Base-by-base conservation (phyloP, 2,797 vertebrate genomes). In the Vireo griseus region DNA sequence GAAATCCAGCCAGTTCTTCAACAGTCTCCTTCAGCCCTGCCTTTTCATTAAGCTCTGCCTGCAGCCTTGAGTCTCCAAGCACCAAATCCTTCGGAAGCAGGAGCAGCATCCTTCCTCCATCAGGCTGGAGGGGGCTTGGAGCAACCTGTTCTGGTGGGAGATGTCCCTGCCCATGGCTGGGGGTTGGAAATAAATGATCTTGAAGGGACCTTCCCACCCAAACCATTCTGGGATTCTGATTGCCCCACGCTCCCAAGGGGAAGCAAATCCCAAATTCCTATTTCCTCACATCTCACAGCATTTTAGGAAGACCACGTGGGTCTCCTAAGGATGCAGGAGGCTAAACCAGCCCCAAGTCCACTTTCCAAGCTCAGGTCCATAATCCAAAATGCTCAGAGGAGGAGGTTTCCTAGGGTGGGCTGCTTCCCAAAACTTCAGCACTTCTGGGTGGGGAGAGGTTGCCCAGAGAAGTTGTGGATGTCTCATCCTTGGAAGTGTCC, bases 261-360 rank as follows among this genome's bases (percentile, higher is more conserved):
- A 52, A 54, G 31, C 28, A 28, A 69, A 31, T 3, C 69, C 66
- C n/a, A 62, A 39, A 6, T 8, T 19, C 3, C 14, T 13, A 2
- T 39, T 63, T 58, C 25, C 29, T 59, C 17, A 42, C 58, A 45
- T 54, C n/a, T 51, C 58, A 28, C 33, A 55, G 44, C 26, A 39
- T 35, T 48, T 67, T 15, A 33, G 40, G 40, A 58, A 45, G 39
- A 50, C n/a, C 39, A 13, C 1, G 1, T 10, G 20, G 8, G 13
- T 71, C 47, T 74, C 16, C 66, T 20, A 11, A 71, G 17, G 52
- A 19, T 15, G 40, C 5, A 50, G 10, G n/a, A 52, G 45, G 11
- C 10, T 14, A 26, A 79, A 44, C 1, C 24, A 51, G 33, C 22
- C 19, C 37, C 6, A 16, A 11, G 0, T 2, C 11, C 18, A 33